Conservation (phyloP, 2,888 invertebrate genomes). For the Dicyrtoma fusca region DNA sequence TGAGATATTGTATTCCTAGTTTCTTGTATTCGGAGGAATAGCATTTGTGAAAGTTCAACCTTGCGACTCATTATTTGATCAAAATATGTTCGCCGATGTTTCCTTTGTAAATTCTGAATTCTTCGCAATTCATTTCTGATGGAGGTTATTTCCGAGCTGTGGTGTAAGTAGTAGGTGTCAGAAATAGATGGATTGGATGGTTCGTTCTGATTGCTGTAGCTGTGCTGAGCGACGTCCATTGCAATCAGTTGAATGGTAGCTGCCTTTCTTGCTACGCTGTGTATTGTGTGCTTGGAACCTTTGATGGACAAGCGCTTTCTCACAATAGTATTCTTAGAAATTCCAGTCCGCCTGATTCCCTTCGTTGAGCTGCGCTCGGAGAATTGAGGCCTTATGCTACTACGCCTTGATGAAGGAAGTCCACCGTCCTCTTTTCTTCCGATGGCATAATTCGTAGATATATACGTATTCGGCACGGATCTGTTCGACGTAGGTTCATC, state of each 20-base stretch:
- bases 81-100: conserved; percentile 10
- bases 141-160: conserved; percentile 5
- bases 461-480: conserved; percentile 15
- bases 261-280: no score
- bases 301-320: background rate
- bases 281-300: background rate
- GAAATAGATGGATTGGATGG: background rate
- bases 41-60: conserved; percentile 6
- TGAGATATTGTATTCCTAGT: conserved; percentile 22
- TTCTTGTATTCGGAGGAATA: conserved; percentile 17
- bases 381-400: no score
- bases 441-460: conserved; percentile 1
- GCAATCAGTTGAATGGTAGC: no score
- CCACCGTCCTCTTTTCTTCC: no score
- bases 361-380: no score
- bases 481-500: background rate
- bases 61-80: conserved; percentile 12
- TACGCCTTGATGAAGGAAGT: no score
- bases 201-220: background rate
- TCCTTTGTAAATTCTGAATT: conserved; percentile 27
- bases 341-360: no score
- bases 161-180: conserved; percentile 3
- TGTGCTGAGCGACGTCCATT: no score
- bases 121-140: conserved; percentile 23
- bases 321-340: background rate